Evolutionary conservation across 2,113 vertebrate genomes (phyloP).

Genomic region (Rana temporaria): DNA sequence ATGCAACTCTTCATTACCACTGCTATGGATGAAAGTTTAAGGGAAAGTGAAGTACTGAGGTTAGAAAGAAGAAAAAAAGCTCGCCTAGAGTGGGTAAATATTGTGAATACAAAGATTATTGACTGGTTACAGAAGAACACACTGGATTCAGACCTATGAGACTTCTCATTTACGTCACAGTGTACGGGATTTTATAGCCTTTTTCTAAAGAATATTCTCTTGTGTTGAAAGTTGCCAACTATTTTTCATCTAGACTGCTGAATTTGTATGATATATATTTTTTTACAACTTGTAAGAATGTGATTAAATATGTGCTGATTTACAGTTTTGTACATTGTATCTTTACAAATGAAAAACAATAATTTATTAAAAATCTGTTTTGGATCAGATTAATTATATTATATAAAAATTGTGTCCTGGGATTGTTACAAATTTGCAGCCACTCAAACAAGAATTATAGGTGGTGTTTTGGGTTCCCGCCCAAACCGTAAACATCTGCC

Average conservation of each 20-base stretch:
- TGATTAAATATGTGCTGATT: conserved; percentile 39
- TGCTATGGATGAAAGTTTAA: conserved; percentile 67
- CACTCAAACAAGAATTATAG: no score
- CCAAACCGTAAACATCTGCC: no score
- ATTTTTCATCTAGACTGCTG: conserved; percentile 22
- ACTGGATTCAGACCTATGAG: conserved; percentile 53
- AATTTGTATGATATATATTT: conserved; percentile 41
- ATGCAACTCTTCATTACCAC: conserved; percentile 72
- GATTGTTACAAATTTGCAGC: no score
- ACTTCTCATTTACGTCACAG: not conserved
- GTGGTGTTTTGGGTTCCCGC: no score
- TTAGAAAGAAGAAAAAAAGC: conserved; percentile 64
- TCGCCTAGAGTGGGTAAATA: conserved; percentile 64
- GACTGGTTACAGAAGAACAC: conserved; percentile 73
- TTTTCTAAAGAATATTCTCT: conserved; percentile 32
- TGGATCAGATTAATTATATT: no score
- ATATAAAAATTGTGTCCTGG: no score
- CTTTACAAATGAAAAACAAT: not conserved
- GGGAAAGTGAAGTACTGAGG: conserved; percentile 47
- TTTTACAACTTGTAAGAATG: conserved; percentile 39
- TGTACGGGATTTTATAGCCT: not conserved
- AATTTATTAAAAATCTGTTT: no score
- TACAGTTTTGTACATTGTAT: not conserved
- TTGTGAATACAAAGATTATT: conserved; percentile 53
- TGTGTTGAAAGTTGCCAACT: conserved; percentile 34